Conservation (phyloP, 2,888 invertebrate genomes). For the Nomada fabriciana region DNA sequence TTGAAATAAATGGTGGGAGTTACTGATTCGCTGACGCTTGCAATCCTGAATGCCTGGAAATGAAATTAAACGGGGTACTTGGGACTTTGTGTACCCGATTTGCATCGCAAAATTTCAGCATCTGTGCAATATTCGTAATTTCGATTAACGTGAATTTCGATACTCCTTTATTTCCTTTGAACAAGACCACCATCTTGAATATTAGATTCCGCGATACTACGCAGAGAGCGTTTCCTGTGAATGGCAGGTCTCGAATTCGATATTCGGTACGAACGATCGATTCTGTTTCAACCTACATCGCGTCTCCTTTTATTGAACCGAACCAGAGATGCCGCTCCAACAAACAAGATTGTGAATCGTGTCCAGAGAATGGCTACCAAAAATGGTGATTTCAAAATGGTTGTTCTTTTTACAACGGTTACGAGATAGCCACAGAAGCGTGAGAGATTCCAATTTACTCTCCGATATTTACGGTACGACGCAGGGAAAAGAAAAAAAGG, state of each 20-base stretch:
- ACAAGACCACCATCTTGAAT: neutral
- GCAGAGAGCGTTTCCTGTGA: neutral
- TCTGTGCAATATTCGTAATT: neutral
- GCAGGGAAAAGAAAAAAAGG: neutral
- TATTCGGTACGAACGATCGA: slow-evolving; percentile 1
- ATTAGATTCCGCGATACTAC: neutral
- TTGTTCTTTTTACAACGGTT: neutral
- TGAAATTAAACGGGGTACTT: neutral
- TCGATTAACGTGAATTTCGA: neutral
- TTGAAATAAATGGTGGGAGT: too few relatives aligned
- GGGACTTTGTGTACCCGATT: neutral
- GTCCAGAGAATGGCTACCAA: neutral
- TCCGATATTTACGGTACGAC: slow-evolving; percentile 1
- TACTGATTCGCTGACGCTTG: neutral
- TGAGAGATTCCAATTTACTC: neutral
- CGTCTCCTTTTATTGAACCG: neutral
- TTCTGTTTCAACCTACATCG: neutral
- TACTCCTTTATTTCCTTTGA: neutral
- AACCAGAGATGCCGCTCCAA: neutral
- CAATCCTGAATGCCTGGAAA: neutral
- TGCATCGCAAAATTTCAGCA: neutral
- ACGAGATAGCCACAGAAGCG: neutral
- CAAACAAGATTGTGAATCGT: neutral
- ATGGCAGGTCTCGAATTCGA: slow-evolving; percentile 10
- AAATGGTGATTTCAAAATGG: neutral